Percentiles rank a stretch among this genome's conserved stretches.
Evolutionary conservation across 2,113 vertebrate genomes (phyloP).

Genomic region (Bubalus kerabau): DNA sequence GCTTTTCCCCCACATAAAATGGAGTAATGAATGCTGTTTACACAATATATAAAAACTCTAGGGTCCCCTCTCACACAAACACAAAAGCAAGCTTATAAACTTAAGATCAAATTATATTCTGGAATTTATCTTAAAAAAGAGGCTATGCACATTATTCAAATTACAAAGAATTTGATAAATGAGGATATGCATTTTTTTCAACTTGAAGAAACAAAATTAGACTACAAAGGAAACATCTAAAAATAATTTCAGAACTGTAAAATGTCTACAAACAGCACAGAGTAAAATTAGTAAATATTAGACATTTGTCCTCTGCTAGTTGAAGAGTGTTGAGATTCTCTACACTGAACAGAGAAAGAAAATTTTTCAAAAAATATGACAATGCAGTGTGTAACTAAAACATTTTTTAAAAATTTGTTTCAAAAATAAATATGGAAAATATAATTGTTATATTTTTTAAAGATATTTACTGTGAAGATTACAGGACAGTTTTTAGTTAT

Average conservation of each 20-base stretch:
- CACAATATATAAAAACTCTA: neutral
- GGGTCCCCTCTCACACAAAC: neutral
- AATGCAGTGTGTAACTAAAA: neutral
- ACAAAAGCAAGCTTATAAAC: constrained; percentile 31
- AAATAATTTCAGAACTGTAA: constrained; percentile 40
- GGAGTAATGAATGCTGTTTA: neutral
- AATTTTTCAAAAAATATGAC: neutral
- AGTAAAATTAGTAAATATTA: neutral
- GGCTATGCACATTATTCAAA: constrained; percentile 50
- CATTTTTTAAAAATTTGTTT: neutral
- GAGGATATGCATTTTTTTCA: neutral
- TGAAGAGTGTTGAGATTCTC: neutral
- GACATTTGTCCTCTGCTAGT: neutral
- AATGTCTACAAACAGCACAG: neutral
- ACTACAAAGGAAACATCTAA: constrained; percentile 36
- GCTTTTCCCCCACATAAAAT: neutral
- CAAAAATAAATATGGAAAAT: neutral
- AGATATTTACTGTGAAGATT: constrained; percentile 26
- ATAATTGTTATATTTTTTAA: constrained; percentile 2
- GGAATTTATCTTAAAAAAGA: constrained; percentile 61
- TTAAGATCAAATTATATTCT: constrained; percentile 51
- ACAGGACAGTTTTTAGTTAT: neutral
- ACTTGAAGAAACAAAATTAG: neutral
- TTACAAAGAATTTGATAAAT: constrained; percentile 7
- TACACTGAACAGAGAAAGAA: neutral